These are phyloP conservation scores for Pollachius pollachius DNA, from an alignment of 2,113 vertebrate species.

Conservation along the genomic window DNA sequence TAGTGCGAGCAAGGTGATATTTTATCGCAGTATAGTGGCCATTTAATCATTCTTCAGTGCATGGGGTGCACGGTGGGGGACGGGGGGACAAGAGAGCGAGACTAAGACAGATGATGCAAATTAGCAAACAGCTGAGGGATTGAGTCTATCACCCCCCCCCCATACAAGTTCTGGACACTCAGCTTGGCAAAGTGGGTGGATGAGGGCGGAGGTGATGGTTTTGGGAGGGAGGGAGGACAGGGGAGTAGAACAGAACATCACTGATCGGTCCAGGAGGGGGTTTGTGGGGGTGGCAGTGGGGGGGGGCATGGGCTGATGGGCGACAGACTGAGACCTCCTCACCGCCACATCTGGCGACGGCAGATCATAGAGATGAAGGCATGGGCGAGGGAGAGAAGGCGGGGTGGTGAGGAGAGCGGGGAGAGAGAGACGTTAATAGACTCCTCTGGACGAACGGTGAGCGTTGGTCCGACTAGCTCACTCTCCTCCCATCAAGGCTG, in stretches of 20 bases:
- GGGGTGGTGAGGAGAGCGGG: constrained; percentile 11
- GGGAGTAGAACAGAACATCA: background rate
- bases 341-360: constrained; percentile 53
- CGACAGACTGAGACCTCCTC: constrained; percentile 21
- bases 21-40: no score
- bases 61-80: no score
- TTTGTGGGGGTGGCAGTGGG: background rate
- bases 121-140: no score
- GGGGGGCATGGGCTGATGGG: constrained; percentile 25
- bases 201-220: no score
- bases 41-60: no score
- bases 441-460: background rate
- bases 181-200: no score
- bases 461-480: constrained; percentile 16
- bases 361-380: constrained; percentile 41
- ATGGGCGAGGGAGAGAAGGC: constrained; percentile 28
- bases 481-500: background rate
- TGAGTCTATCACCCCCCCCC: no score
- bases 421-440: constrained; percentile 8
- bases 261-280: background rate
- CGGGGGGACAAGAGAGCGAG: no score
- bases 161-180: no score
- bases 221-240: background rate
- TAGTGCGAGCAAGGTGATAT: no score
- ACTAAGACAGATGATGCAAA: no score